These are phyloP conservation scores for Saguinus midas DNA, from an alignment of 2,113 vertebrate genomes.

Conservation along the genomic window DNA sequence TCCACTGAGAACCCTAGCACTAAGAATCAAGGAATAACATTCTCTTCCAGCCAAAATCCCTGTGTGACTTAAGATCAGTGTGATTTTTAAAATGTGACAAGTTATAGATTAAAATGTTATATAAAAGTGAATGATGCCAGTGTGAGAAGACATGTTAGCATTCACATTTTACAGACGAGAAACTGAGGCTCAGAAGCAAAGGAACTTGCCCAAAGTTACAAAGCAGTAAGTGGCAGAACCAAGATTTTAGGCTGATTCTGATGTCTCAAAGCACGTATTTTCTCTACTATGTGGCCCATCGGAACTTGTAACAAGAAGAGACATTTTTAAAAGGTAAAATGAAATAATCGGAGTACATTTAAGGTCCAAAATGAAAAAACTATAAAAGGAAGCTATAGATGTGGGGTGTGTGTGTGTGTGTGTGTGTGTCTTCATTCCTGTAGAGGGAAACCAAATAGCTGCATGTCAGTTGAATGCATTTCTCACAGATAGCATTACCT, in stretches of 20 bases:
- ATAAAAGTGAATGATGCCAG: slow-evolving; percentile 21
- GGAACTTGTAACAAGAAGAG: not conserved
- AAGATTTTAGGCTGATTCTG: slow-evolving; percentile 11
- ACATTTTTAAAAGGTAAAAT: slow-evolving; percentile 7
- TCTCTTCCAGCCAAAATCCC: not conserved
- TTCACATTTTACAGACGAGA: slow-evolving; percentile 12
- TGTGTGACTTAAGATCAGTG: not conserved
- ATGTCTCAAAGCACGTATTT: slow-evolving; percentile 7
- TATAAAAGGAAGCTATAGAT: slow-evolving; percentile 42
- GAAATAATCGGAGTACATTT: slow-evolving; percentile 50
- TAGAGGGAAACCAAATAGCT: slow-evolving; percentile 49
- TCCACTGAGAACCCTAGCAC: not conserved
- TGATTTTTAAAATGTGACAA: slow-evolving; percentile 48
- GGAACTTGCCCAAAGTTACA: not conserved
- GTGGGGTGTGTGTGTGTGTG: not conserved
- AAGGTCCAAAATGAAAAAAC: slow-evolving; percentile 41
- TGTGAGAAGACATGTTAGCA: slow-evolving; percentile 27
- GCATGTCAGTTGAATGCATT: slow-evolving; percentile 50
- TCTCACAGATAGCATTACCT: slow-evolving; percentile 68
- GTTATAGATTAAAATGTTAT: slow-evolving; percentile 26
- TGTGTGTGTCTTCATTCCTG: slow-evolving; percentile 13
- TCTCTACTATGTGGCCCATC: not conserved
- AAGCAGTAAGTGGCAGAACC: not conserved
- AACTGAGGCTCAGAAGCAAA: not conserved
- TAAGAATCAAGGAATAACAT: slow-evolving; percentile 37